Evolutionary conservation across 1,140 invertebrate species (phyloP), one percentile per base, ranked within the genome.

Genomic region (Heliconius congener): DNA sequence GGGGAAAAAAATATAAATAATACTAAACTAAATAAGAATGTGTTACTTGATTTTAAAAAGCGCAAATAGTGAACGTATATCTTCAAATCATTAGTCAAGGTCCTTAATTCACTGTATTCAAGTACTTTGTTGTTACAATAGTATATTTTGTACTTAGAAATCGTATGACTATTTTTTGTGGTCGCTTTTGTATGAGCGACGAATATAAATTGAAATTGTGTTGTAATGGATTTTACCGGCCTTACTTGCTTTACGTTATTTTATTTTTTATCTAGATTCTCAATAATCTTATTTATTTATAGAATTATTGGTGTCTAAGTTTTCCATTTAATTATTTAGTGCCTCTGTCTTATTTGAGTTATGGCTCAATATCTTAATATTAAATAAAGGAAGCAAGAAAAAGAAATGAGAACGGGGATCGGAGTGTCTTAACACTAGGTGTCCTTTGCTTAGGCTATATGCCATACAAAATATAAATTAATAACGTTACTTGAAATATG

Each of bases 1-100:
- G 60, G 55, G 60, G 23, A 11, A 66, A 30, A 66, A 66, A 0
- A 66, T 30, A 37, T 66, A 66, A 66, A 66, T 66, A 66, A 66
- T 66, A 23, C 27, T 23, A 23, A 30, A 66, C 19, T 66, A 66
- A 66, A 13, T 66, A 66, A 66, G 60, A 66, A 66, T 66, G 27
- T 66, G 60, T 30, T 23, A 30, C 23, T 66, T 66, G 60, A 66
- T 66, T 66, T 66, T 66, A 30, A 66, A 66, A 66, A 66, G 73
- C 82, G 74, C 79, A 88, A 86, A 90, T 89, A 80, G 84, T 71
- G 70, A 86, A 86, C 81, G 89, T 88, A 90, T 90, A 82, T 86
- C 84, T 84, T 77, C 30, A n/a, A 84, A 74, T 85, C 85, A 92
- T 92, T 92, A 89, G 91, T 91, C 89, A 92, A 90, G 91, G 89